These are phyloP conservation scores for Syrmaticus mikado DNA, from an alignment of 2,113 vertebrate genomes.

Conservation along the genomic window DNA sequence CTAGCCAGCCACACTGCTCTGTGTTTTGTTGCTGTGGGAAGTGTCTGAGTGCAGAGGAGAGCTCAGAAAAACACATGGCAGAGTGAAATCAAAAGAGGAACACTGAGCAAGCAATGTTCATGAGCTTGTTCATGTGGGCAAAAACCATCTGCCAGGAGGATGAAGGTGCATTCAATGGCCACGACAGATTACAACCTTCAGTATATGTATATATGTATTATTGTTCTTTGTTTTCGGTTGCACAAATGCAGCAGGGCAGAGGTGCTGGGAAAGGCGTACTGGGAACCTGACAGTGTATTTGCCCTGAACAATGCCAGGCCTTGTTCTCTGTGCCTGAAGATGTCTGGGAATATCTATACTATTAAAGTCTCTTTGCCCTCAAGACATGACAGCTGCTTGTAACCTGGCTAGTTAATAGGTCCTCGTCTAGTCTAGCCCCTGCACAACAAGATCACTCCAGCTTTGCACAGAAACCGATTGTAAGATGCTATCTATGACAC, in stretches of 20 bases:
- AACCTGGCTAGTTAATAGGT: background rate
- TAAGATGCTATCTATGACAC: background rate
- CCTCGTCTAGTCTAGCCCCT: too few relatives aligned
- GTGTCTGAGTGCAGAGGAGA: background rate
- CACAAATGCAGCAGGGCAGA: background rate
- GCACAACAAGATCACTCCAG: background rate
- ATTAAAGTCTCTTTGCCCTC: background rate
- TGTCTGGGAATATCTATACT: background rate
- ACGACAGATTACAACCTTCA: background rate
- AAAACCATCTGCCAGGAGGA: fast-evolving
- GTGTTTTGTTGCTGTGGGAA: background rate
- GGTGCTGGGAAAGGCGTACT: background rate
- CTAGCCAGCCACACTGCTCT: background rate
- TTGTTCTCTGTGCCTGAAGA: background rate
- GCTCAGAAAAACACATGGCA: background rate
- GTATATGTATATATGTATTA: background rate
- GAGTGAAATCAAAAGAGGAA: background rate
- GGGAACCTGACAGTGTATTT: background rate
- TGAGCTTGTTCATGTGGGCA: background rate
- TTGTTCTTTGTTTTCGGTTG: background rate
- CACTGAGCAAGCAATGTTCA: background rate
- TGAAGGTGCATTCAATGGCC: background rate
- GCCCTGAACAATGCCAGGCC: background rate
- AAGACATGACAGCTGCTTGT: background rate
- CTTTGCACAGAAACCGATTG: background rate